A percentile compares a stretch with the other conserved stretches of the same genome.
These are phyloP conservation scores for Heterohyrax brucei DNA, from an alignment of 2,797 vertebrate genomes.

Conservation along the genomic window DNA sequence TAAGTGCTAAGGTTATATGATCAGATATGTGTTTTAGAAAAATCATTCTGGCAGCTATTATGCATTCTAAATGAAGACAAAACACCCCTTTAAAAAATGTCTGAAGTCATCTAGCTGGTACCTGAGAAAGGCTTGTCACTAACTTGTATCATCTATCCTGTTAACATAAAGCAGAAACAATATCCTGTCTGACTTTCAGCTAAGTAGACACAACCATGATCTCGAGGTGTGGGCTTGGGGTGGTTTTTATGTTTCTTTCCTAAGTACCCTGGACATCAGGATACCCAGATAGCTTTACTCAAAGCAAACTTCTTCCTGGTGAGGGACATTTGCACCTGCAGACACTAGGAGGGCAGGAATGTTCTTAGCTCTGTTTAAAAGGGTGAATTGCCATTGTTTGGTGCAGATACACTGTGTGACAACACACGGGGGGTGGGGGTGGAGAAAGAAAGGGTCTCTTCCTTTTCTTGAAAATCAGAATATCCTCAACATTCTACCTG, in stretches of 20 bases:
- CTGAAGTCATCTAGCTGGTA: constrained; percentile 63
- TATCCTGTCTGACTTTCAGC: constrained; percentile 65
- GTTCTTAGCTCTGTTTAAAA: neutral
- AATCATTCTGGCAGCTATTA: constrained; percentile 68
- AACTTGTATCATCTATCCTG: constrained; percentile 64
- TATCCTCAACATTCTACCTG: neutral
- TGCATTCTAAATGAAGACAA: constrained; percentile 67
- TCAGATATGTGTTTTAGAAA: constrained; percentile 61
- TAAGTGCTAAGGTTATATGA: constrained; percentile 49
- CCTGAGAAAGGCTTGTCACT: constrained; percentile 41
- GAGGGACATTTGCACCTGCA: neutral
- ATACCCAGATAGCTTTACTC: neutral
- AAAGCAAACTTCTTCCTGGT: neutral
- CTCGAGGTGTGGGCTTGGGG: neutral
- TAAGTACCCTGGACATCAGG: neutral
- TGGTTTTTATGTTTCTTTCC: constrained; percentile 57
- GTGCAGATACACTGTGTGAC: neutral
- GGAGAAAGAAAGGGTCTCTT: neutral
- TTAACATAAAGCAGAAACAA: constrained; percentile 61
- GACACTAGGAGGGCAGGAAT: neutral
- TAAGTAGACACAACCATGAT: constrained; percentile 9
- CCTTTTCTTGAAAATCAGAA: neutral
- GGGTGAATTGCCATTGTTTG: neutral
- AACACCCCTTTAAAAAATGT: constrained; percentile 65
- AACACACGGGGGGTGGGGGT: neutral